Evolutionary conservation across 2,113 vertebrate species (phyloP).

Genomic region (Mesitornis unicolor): DNA sequence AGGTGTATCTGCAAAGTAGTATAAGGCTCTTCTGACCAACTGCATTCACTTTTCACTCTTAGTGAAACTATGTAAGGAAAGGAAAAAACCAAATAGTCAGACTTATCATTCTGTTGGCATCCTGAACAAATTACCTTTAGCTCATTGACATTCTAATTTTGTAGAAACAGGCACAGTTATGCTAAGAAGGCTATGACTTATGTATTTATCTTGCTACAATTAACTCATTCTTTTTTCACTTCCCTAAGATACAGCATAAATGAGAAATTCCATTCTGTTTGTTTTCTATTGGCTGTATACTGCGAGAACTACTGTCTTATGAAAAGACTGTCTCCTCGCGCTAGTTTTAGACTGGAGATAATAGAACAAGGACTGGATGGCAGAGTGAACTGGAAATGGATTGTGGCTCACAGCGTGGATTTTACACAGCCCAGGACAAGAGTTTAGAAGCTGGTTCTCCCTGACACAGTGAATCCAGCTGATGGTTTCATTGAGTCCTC

Average conservation of each 20-base stretch:
- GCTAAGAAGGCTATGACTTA: constrained; percentile 57
- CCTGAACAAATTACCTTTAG: constrained; percentile 53
- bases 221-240: constrained; percentile 55
- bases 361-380: not conserved
- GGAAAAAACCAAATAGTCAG: not conserved
- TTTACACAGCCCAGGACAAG: not conserved
- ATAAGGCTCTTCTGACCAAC: not conserved
- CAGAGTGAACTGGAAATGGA: not conserved
- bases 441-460: not conserved
- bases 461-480: not conserved
- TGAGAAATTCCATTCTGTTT: constrained; percentile 66
- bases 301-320: not conserved
- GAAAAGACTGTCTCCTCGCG: constrained; percentile 35
- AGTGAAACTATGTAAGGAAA: not conserved
- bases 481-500: not conserved
- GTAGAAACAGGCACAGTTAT: constrained; percentile 46
- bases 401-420: not conserved
- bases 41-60: constrained; percentile 3
- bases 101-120: not conserved
- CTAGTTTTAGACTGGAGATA: constrained; percentile 46
- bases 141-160: constrained; percentile 71
- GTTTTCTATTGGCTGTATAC: constrained; percentile 49
- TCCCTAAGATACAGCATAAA: constrained; percentile 27
- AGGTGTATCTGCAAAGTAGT: not conserved
- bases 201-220: constrained; percentile 68